Evolutionary conservation across 1,140 invertebrate species (phyloP).

Genomic region (Zeugodacus cucurbitae): DNA sequence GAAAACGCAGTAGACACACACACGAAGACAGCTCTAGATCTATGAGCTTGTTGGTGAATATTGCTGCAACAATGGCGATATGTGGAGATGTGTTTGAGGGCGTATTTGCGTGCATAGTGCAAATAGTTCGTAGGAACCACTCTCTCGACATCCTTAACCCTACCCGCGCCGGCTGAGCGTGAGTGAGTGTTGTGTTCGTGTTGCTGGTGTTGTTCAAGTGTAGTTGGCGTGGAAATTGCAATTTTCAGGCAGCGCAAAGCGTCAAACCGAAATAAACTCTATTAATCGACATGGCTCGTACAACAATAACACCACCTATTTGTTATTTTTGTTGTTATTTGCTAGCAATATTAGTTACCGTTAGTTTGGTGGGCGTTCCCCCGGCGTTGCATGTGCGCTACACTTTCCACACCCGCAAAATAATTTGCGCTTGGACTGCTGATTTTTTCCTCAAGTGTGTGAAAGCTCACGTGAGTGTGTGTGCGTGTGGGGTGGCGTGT

Average conservation of each 20-base stretch:
- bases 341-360: conserved; percentile 17
- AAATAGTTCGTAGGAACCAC: conserved; percentile 1
- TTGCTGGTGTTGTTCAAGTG: background rate
- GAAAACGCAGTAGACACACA: background rate
- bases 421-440: background rate
- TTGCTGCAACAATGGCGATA: background rate
- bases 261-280: conserved; percentile 44
- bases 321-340: conserved; percentile 1
- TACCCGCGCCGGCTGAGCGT: background rate
- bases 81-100: background rate
- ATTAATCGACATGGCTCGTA: conserved; percentile 26
- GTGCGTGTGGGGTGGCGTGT: background rate
- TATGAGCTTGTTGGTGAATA: background rate
- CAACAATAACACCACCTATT: background rate
- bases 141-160: background rate
- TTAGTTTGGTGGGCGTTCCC: conserved; percentile 16
- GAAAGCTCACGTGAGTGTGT: background rate
- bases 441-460: background rate
- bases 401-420: background rate
- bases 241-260: background rate
- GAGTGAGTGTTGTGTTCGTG: background rate
- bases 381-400: background rate
- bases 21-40: background rate
- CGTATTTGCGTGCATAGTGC: conserved; percentile 8
- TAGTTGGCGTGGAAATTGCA: conserved; percentile 15